Evolutionary conservation across 2,113 vertebrate genomes (phyloP).

Genomic region (Equus quagga): DNA sequence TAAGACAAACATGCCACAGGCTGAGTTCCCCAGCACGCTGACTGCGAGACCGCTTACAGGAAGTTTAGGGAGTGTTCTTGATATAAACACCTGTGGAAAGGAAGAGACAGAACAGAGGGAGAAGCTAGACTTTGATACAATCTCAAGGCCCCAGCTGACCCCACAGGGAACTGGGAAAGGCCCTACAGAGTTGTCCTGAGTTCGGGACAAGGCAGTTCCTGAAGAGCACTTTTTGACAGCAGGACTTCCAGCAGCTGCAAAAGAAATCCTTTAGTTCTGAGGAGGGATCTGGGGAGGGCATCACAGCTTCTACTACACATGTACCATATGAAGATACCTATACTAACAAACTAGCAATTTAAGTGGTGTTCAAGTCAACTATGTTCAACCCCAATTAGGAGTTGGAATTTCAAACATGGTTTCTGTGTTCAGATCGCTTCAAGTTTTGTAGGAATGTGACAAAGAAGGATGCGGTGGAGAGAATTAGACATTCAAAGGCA

Average conservation of each 20-base stretch:
- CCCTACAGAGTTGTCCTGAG: neutral
- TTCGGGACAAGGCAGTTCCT: neutral
- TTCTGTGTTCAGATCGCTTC: neutral
- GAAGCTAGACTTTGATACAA: neutral
- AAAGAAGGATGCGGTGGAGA: neutral
- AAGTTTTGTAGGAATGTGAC: neutral
- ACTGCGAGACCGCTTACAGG: neutral
- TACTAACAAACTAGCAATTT: neutral
- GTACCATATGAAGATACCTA: neutral
- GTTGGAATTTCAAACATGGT: neutral
- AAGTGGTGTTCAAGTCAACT: neutral
- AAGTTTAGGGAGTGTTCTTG: neutral
- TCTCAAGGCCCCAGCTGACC: neutral
- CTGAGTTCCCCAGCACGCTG: neutral
- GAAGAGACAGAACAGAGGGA: neutral
- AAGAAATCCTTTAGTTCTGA: constrained; percentile 15
- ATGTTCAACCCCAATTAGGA: neutral
- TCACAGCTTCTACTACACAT: neutral
- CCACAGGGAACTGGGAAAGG: neutral
- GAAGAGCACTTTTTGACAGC: neutral
- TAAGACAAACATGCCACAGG: neutral
- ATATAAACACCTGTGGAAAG: neutral
- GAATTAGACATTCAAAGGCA: neutral
- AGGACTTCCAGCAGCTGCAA: neutral
- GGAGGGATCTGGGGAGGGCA: neutral